A percentile compares a stretch with the other conserved stretches of the same genome.
Evolutionary conservation across 1,140 invertebrate species (phyloP).

Genomic region (Andricus grossulariae): DNA sequence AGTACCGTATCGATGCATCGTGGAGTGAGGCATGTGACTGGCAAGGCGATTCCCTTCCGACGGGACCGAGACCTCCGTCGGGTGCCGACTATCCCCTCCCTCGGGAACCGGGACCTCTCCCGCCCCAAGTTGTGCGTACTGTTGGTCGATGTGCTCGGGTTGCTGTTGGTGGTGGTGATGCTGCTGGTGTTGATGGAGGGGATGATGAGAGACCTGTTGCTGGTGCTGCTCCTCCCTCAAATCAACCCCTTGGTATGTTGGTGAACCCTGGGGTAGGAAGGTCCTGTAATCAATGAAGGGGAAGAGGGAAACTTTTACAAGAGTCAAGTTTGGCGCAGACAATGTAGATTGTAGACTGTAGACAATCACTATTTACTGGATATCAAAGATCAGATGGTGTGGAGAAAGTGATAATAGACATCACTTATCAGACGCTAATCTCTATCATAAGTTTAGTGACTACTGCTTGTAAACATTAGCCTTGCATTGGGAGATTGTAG

Average conservation of each 20-base stretch:
- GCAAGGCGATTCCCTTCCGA: constrained; percentile 60
- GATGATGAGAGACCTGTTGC: constrained; percentile 58
- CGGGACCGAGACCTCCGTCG: constrained; percentile 57
- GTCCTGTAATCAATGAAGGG: background rate
- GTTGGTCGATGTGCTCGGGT: constrained; percentile 44
- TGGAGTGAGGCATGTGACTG: constrained; percentile 72
- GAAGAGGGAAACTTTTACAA: background rate
- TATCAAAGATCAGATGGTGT: no score
- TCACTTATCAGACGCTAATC: background rate
- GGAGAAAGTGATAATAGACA: background rate
- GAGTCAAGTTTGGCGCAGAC: no score
- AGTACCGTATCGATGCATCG: constrained; percentile 70
- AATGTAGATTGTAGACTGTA: no score
- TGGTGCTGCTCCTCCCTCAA: constrained; percentile 52
- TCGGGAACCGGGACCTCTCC: constrained; percentile 62
- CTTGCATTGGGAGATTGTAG: background rate
- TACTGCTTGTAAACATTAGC: constrained; percentile 12
- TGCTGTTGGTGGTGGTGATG: constrained; percentile 43
- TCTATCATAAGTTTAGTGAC: background rate
- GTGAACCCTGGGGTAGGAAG: background rate
- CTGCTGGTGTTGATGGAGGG: constrained; percentile 49
- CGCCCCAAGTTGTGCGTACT: constrained; percentile 56
- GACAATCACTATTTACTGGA: no score
- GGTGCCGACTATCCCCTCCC: constrained; percentile 68
- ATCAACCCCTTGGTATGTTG: constrained; percentile 32